Percentiles rank a stretch among this genome's conserved stretches.
Evolutionary conservation across 2,113 vertebrate genomes (phyloP).

Genomic region (Ictalurus punctatus): DNA sequence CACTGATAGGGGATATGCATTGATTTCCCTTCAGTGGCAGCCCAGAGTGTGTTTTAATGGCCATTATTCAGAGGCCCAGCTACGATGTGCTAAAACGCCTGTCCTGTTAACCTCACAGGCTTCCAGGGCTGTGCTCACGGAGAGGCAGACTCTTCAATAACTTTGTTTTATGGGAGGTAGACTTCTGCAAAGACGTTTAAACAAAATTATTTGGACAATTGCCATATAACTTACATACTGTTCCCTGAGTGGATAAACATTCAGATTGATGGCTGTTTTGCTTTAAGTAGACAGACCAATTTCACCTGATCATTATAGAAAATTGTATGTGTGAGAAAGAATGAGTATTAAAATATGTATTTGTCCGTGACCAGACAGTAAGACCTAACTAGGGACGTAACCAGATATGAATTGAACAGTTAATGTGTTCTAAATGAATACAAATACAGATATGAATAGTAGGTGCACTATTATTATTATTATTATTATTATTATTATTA

Average conservation of each 20-base stretch:
- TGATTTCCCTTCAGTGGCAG: constrained; percentile 68
- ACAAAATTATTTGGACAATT: not conserved
- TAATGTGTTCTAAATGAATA: not conserved
- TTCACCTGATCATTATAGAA: not conserved
- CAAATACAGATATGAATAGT: not conserved
- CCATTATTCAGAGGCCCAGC: constrained; percentile 43
- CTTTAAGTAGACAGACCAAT: not conserved
- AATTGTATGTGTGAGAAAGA: not conserved
- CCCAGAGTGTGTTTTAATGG: constrained; percentile 48
- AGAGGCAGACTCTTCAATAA: not conserved
- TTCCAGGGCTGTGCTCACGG: constrained; percentile 2
- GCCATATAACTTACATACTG: not conserved
- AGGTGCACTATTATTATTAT: not conserved
- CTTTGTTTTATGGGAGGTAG: not conserved
- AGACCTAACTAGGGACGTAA: not conserved
- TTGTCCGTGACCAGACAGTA: not conserved
- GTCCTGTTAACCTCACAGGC: constrained; percentile 33
- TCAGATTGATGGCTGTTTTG: not conserved
- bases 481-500: not conserved
- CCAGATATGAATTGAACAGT: not conserved
- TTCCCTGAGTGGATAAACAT: not conserved
- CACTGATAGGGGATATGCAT: constrained; percentile 66
- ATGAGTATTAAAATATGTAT: not conserved
- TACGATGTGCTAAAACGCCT: constrained; percentile 42
- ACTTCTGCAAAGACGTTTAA: not conserved